These are phyloP conservation scores for Heliconius cydno DNA, from an alignment of 2,888 invertebrate species.

Conservation along the genomic window DNA sequence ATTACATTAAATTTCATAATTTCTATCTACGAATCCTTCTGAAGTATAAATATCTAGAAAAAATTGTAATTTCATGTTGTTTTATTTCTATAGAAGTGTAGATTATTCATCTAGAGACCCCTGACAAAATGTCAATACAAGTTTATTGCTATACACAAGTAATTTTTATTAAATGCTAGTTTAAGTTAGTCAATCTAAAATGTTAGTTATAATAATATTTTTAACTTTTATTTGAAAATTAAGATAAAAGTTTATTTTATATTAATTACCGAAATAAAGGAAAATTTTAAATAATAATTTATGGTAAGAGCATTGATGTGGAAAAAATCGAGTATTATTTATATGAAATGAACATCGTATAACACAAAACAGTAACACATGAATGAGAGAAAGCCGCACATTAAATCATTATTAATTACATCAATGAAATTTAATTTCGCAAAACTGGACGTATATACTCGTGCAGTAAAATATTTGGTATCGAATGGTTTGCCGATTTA, in stretches of 20 bases:
- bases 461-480: background rate
- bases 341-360: background rate
- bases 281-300: background rate
- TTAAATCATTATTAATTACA: constrained; percentile 13
- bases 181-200: too few species aligned
- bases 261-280: too few species aligned
- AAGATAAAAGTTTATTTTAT: too few species aligned
- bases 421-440: constrained; percentile 5
- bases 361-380: background rate
- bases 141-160: too few species aligned
- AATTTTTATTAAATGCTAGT: too few species aligned
- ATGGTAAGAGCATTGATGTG: background rate
- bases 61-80: background rate
- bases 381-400: background rate
- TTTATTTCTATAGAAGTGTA: background rate
- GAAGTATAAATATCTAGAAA: background rate
- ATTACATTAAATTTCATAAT: background rate
- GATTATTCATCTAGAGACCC: too few species aligned
- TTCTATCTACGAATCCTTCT: background rate
- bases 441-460: background rate
- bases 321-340: background rate
- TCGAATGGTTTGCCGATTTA: background rate
- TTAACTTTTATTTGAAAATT: too few species aligned
- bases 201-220: too few species aligned
- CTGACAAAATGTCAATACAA: too few species aligned